These are phyloP conservation scores for Argyrosomus japonicus DNA, from an alignment of 2,113 vertebrate species.

Conservation along the genomic window DNA sequence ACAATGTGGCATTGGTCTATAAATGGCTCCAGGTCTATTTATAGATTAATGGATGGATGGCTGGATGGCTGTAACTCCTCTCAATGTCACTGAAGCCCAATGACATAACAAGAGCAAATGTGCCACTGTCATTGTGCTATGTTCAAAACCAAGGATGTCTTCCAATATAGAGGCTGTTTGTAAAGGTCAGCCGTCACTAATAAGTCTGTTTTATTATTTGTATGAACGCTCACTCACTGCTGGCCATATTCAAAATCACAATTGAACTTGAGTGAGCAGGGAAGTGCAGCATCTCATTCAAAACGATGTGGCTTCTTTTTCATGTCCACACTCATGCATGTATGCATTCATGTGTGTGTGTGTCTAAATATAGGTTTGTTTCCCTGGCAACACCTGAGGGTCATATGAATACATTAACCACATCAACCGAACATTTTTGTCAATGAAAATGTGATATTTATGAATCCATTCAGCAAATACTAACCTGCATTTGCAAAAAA, in stretches of 20 bases:
- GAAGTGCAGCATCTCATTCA: slow-evolving; percentile 11
- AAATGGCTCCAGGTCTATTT: slow-evolving; percentile 75
- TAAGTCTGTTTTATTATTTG: slow-evolving; percentile 8
- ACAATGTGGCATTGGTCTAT: slow-evolving; percentile 64
- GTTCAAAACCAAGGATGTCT: slow-evolving; percentile 8
- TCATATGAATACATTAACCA: slow-evolving; percentile 49
- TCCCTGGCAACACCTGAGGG: slow-evolving; percentile 75
- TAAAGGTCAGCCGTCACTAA: background rate
- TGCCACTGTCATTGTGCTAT: slow-evolving; percentile 8
- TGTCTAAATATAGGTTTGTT: slow-evolving; percentile 76
- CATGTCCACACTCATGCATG: slow-evolving; percentile 36
- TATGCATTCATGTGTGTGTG: slow-evolving; percentile 34
- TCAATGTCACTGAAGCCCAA: slow-evolving; percentile 64
- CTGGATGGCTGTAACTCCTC: slow-evolving; percentile 50
- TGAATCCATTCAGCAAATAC: slow-evolving; percentile 32
- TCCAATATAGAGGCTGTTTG: slow-evolving; percentile 4
- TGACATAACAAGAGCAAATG: slow-evolving; percentile 54
- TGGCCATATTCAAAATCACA: slow-evolving; percentile 1
- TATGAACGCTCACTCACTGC: background rate
- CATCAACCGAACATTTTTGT: slow-evolving; percentile 40
- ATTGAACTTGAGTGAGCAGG: background rate
- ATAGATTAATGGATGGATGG: slow-evolving; percentile 61
- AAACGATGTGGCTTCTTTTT: slow-evolving; percentile 13
- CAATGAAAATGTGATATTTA: slow-evolving; percentile 40
- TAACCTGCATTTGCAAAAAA: background rate